Conservation (phyloP, 1,140 invertebrate genomes). For the Dufourea novaeangliae region DNA sequence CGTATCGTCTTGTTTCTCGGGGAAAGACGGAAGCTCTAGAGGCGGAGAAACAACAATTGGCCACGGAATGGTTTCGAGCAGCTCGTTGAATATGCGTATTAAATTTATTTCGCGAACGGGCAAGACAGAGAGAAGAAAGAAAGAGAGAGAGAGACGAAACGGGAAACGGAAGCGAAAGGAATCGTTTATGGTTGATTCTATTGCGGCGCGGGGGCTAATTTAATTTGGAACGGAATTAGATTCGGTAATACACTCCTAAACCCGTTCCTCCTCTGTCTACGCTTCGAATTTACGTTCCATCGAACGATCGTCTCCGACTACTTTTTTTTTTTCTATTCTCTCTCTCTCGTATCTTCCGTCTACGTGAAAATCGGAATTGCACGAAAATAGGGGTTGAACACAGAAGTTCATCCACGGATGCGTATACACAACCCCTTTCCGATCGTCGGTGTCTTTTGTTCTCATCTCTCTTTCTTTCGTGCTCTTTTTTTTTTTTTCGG, state of each 20-base stretch:
- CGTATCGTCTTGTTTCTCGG: slow-evolving; percentile 11
- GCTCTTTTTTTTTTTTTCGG: background rate
- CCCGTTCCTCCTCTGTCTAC: background rate
- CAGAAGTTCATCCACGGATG: background rate
- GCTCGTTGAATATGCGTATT: slow-evolving; percentile 32
- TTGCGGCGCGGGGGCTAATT: slow-evolving; percentile 21
- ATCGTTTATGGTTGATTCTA: slow-evolving; percentile 30
- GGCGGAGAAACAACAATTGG: slow-evolving; percentile 6
- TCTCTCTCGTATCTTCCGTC: background rate
- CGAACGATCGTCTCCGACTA: background rate
- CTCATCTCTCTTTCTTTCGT: background rate
- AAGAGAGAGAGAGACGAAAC: background rate
- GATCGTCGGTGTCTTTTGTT: slow-evolving; percentile 1
- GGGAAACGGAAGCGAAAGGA: background rate
- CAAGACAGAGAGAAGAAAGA: background rate
- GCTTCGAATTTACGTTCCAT: background rate
- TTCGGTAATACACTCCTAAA: slow-evolving; percentile 28
- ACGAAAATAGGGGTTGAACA: background rate
- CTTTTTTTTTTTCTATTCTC: background rate
- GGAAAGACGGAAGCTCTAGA: background rate
- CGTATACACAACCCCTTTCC: background rate
- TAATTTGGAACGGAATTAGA: slow-evolving; percentile 26
- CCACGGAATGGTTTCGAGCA: background rate
- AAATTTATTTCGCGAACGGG: slow-evolving; percentile 19
- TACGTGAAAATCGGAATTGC: background rate